These are phyloP conservation scores for Hirudinaria manillensis DNA, from an alignment of 2,888 invertebrate species.

Conservation along the genomic window DNA sequence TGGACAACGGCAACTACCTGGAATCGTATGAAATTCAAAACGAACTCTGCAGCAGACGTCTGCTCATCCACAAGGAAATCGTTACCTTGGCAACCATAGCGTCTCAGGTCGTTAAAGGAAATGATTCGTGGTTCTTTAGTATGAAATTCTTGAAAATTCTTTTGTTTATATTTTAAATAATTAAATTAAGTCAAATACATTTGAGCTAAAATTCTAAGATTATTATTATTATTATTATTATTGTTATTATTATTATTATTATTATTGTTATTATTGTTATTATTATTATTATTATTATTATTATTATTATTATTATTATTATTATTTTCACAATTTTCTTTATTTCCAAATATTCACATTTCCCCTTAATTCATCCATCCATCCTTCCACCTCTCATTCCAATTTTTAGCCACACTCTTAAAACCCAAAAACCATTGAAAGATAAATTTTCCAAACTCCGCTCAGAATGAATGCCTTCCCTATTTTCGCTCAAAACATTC, in stretches of 20 bases:
- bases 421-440: too few relatives aligned
- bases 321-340: not conserved
- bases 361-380: not conserved
- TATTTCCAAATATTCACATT: not conserved
- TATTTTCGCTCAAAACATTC: too few relatives aligned
- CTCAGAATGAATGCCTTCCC: too few relatives aligned
- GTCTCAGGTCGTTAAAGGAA: conserved; percentile 8
- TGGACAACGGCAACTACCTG: not conserved
- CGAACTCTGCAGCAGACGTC: conserved; percentile 21
- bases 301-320: conserved; percentile 1
- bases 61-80: conserved; percentile 25
- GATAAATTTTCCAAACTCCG: too few relatives aligned
- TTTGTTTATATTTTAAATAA: not conserved
- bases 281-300: conserved; percentile 5
- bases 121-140: not conserved
- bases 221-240: not conserved
- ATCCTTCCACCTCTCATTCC: not conserved
- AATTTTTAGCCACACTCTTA: not conserved
- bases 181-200: too few relatives aligned
- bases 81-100: conserved; percentile 21
- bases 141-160: not conserved
- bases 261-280: not conserved
- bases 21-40: conserved; percentile 16
- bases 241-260: conserved; percentile 4
- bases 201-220: too few relatives aligned